Base-by-base conservation (phyloP, 2,113 vertebrate species). In the Istiophorus platypterus region DNA sequence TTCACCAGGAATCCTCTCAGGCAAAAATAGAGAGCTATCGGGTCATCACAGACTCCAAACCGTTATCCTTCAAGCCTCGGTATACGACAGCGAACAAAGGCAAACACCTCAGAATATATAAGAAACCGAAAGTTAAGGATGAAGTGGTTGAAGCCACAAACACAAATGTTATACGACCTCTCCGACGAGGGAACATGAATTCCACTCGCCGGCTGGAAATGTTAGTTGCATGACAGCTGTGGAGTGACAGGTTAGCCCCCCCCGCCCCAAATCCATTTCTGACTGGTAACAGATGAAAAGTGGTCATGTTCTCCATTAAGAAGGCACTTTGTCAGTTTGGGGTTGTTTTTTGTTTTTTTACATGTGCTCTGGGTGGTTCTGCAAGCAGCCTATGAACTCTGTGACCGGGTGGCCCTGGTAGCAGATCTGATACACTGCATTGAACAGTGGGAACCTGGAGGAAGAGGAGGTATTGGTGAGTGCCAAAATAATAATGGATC, bases 361-460 rank as follows among this genome's bases (percentile, higher is more conserved):
- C 94, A 96, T 94, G 92, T 99, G 98, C 90, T 96, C 97, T 0
- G 98, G 98, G 87, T 99, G 98, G 91, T 96, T 98, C 94, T 99
- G 98, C 72, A 99, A 94, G 76, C 96, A 98, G 72, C 37, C 87
- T 88, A 99, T 97, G 92, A 99, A 96, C 78, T 98, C 97, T 1
- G 90, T 73, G 56, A 99, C 96, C 0, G 97, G 95, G 54, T 95
- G 97, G 75, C 92, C 92, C 93, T 97, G 91, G 0, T 96, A 99
- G 94, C 98, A 99, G 90, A 99, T 96, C 92, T 89, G 94, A 74
- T 99, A 99, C 41, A 99, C 97, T 0, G 97, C 97, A 1, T 91
- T 97, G 93, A 99, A 99, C 81, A 99, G 93, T 7, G 98, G 98
- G 91, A 99, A 99, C 95, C 98, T 99, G 80, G 18, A 66, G 59